Percentiles rank a stretch among this genome's conserved stretches.
Conservation (phyloP, 2,113 vertebrate genomes). For the Xenopus borealis region DNA sequence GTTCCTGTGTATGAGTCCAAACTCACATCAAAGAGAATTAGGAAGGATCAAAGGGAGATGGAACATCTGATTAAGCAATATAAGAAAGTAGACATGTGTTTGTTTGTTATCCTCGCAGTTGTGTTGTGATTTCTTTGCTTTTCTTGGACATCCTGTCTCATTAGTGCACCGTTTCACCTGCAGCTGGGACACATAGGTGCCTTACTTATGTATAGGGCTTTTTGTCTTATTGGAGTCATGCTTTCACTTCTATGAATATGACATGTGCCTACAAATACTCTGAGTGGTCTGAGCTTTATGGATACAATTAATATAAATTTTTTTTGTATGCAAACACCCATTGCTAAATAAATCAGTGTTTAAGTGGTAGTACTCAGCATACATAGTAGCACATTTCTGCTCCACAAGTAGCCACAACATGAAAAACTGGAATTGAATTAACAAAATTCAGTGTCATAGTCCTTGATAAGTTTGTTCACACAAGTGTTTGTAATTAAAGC, state of each 20-base stretch:
- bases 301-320: too few relatives aligned
- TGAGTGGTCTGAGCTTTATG: too few relatives aligned
- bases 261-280: too few relatives aligned
- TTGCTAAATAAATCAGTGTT: too few relatives aligned
- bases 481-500: too few relatives aligned
- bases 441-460: too few relatives aligned
- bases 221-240: background rate
- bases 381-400: too few relatives aligned
- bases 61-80: slow-evolving; percentile 54
- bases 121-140: slow-evolving; percentile 30
- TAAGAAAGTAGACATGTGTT: slow-evolving; percentile 51
- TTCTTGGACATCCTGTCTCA: slow-evolving; percentile 31
- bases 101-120: slow-evolving; percentile 46
- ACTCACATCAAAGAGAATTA: slow-evolving; percentile 56
- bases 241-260: background rate
- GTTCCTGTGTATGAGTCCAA: slow-evolving; percentile 61
- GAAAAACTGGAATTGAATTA: too few relatives aligned
- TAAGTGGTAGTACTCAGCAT: too few relatives aligned
- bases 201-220: background rate
- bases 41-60: slow-evolving; percentile 58
- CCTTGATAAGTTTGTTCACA: too few relatives aligned
- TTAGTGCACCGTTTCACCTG: slow-evolving; percentile 13
- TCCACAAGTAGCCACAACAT: too few relatives aligned
- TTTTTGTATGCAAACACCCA: too few relatives aligned
- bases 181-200: background rate